Base-by-base conservation (phyloP, 1,140 invertebrate genomes). In the Lasioglossum albipes region DNA sequence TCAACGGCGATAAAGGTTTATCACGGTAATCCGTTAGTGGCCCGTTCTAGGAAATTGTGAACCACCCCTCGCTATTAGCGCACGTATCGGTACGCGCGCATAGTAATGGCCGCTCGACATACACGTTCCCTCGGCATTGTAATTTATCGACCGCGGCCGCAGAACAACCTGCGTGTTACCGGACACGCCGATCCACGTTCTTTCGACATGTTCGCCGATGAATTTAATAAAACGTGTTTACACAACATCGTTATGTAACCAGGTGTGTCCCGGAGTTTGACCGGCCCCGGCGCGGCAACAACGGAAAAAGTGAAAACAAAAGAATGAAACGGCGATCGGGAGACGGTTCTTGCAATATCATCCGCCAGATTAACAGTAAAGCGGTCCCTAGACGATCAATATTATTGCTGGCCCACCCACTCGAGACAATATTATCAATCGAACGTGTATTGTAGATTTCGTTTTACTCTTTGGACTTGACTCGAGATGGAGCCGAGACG, bases 201-300 rank as follows among this genome's bases (percentile, higher is more conserved):
- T 73, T 73, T 57, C 71, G 18, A 45, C 70, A 45, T 59, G 31
- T 41, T 65, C 16, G 27, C n/a, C 49, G 62, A 73, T 62, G 67
- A 72, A 72, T 72, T 71, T 78, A 64, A 78, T 78, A 78, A 78
- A 71, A 42, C 68, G 27, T 78, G 62, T 78, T 78, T 78, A 68
- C 75, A 72, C 54, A 72, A 78, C 49, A 36, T 31, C 42, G 54
- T 77, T 77, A 52, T 12, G 57, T 49, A 49, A 49, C 57, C 27
- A 41, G 4, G 36, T 20, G 70, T 73, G 59, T 73, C 18, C 41
- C 42, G 54, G 18, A 36, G 16, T 77, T 61, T 18, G 67, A 49
- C 70, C 65, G 27, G 20, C 10, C 18, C 61, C 57, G n/a, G 12
- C 22, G 22, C 59, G n/a, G 22, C 9, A 22, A 22, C 36, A 36